phyloP scores from a whole-genome alignment of 2,888 invertebrate species.

The Cynaeus angustus region DNA sequence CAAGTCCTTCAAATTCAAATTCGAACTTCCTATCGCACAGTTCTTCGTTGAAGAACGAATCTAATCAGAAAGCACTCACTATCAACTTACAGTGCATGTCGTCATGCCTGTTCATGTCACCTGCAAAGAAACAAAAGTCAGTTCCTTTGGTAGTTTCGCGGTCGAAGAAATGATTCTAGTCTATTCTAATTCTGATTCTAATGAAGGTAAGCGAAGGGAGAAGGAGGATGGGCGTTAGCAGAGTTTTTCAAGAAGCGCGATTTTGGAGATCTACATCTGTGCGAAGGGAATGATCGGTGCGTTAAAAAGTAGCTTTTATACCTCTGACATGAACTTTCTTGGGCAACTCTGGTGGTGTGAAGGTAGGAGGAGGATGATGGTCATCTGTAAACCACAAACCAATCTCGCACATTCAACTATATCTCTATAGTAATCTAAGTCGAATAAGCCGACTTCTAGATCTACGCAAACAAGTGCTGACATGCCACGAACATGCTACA shows the following conservation, averaged over 20 bases:
- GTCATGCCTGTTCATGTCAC: constrained; percentile 84
- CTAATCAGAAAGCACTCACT: constrained; percentile 8
- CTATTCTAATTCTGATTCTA: constrained; percentile 18
- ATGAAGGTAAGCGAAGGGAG: constrained; percentile 41
- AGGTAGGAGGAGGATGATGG: constrained; percentile 97
- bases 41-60: neutral
- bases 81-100: constrained; percentile 83
- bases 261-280: constrained; percentile 18
- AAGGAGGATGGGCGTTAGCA: constrained; percentile 50
- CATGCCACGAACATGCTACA: constrained; percentile 46
- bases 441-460: constrained; percentile 10
- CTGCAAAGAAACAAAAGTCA: constrained; percentile 73
- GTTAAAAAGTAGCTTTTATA: constrained; percentile 68
- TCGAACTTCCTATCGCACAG: constrained; percentile 19
- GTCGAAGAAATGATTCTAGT: neutral
- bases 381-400: constrained; percentile 93
- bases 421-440: constrained; percentile 49
- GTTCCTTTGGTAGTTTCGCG: constrained; percentile 22
- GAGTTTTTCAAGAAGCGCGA: constrained; percentile 67
- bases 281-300: constrained; percentile 42
- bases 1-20: too few species aligned
- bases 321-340: constrained; percentile 99
- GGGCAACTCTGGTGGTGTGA: constrained; percentile 99
- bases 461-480: constrained; percentile 31
- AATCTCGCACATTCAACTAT: constrained; percentile 75